Percentiles rank a stretch among this genome's conserved stretches.
Evolutionary conservation across 2,888 invertebrate species (phyloP).

Genomic region (Volucella bombylans): DNA sequence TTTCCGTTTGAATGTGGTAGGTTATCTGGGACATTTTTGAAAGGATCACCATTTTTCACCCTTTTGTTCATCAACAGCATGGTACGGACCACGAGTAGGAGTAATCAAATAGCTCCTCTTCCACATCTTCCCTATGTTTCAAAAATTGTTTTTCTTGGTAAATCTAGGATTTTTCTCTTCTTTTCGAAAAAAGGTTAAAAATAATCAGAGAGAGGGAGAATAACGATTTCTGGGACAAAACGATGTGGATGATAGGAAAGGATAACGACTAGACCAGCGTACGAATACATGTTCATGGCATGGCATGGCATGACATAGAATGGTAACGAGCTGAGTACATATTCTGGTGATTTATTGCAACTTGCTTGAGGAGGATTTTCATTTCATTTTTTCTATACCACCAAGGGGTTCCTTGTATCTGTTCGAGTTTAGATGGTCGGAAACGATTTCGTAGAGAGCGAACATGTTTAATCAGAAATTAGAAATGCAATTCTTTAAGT

Average conservation of each 20-base stretch:
- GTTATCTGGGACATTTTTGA: constrained; percentile 59
- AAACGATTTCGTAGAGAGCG: constrained; percentile 26
- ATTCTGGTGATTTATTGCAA: constrained; percentile 35
- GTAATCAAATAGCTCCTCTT: not conserved
- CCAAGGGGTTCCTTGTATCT: not conserved
- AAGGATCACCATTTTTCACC: constrained; percentile 31
- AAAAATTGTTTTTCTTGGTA: not conserved
- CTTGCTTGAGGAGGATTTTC: constrained; percentile 13
- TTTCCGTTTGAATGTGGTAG: constrained; percentile 32
- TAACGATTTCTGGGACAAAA: constrained; percentile 33
- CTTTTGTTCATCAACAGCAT: constrained; percentile 21
- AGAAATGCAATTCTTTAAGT: not conserved
- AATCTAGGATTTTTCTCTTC: constrained; percentile 2
- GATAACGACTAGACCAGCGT: constrained; percentile 38
- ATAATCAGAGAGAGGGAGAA: not conserved
- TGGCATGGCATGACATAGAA: no score
- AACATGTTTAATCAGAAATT: constrained; percentile 23
- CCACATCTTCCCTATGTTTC: constrained; percentile 7
- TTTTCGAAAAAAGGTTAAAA: constrained; percentile 28
- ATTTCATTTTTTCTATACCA: no score
- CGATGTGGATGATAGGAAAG: constrained; percentile 17
- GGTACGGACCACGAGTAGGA: not conserved
- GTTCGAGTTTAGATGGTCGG: not conserved
- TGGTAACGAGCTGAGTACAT: not conserved
- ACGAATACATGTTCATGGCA: not conserved